phyloP scores from a whole-genome alignment of 2,113 vertebrate species.

The Oophaga pumilio region DNA sequence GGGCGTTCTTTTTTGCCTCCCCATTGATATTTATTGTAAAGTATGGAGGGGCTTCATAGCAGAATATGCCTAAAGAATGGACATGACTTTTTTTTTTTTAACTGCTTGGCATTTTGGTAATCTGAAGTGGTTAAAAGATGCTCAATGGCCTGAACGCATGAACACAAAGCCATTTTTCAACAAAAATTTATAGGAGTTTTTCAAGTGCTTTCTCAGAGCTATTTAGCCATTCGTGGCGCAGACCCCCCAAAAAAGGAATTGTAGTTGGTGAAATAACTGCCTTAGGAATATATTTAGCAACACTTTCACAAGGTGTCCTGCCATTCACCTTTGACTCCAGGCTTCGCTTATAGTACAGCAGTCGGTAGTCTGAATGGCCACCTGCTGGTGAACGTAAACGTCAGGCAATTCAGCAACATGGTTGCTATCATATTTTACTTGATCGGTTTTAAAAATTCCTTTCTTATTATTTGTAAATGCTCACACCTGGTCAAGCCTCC shows the following conservation, averaged over 20 bases:
- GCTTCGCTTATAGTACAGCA: not conserved
- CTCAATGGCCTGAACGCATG: no score
- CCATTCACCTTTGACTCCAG: not conserved
- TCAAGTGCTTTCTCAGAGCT: no score
- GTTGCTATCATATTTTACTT: not conserved
- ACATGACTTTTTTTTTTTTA: no score
- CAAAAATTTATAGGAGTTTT: no score
- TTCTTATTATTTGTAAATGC: not conserved
- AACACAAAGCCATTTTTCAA: no score
- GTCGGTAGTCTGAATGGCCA: not conserved
- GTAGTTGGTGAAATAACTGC: not conserved
- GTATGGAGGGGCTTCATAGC: no score
- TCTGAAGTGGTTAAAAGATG: no score
- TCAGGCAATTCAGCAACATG: not conserved
- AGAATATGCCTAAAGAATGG: no score
- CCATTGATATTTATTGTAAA: no score
- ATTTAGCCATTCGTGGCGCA: no score
- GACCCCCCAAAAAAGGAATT: not conserved
- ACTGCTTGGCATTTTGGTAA: no score
- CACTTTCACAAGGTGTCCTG: not conserved
- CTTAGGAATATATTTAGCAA: not conserved
- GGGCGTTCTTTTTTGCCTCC: no score
- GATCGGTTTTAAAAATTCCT: not conserved
- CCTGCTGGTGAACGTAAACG: not conserved
- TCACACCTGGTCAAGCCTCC: slow-evolving; percentile 35